Base-by-base conservation (phyloP, 2,888 invertebrate species). In the Byasa hedistus region DNA sequence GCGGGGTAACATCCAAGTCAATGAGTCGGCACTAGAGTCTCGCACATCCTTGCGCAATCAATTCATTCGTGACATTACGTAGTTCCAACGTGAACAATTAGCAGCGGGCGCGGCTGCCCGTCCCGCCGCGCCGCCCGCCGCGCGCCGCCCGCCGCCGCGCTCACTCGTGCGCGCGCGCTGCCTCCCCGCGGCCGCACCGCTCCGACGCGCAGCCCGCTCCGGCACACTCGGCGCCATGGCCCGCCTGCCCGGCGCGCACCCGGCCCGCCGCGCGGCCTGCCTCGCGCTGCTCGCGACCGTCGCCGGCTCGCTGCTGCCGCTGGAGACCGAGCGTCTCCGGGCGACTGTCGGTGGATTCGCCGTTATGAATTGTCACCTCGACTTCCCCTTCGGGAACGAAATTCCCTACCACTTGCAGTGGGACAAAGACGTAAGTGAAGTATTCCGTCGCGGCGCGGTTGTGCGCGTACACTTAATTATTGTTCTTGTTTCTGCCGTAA, bases 351-450 rank as follows among this genome's bases (percentile, higher is more conserved):
- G 96, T 36, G 96, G 96, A 72, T 94, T 94, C 79, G 95, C 95
- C 65, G 94, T 96, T 73, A 94, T 97, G 86, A 95, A 96, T 91
- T 97, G 97, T 87, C 95, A 95, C 76, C 94, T 98, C 76, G 96
- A 97, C 87, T 98, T 97, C 86, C 96, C 97, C 70, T 96, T 96
- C 83, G 95, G 96, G 79, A 94, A 95, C 79, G 95, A 95, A 76
- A 96, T 97, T 76, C 96, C 97, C 12, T 97, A 97, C 85, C 95
- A 96, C 77, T 93, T 98, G 66, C 95, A 96, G 81, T 98, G 98
- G 98, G 96, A 95, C 80, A 97, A 97, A 89, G 96, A 96, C 82
- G 97, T 97, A 91, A 95, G 95, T 72, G 15, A 23, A 17, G 17
- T n/a, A 17, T 48, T 48, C 12, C n/a, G 15, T 48, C n/a, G 17